Percentiles rank a stretch among this genome's conserved stretches.
phyloP scores from a whole-genome alignment of 2,888 invertebrate species.

The Dicranocentrus wangi region DNA sequence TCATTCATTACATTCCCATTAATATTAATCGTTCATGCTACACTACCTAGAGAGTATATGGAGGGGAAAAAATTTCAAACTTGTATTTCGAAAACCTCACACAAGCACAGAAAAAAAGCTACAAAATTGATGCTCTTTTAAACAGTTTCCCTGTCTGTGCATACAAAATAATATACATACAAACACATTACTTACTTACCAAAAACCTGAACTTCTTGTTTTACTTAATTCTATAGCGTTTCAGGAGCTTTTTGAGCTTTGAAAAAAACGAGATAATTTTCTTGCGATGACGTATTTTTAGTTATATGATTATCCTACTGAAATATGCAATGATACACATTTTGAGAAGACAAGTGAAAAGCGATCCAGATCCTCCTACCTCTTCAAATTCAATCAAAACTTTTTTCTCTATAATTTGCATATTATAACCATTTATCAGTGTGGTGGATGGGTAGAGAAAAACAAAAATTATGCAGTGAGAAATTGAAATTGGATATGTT shows the following conservation, averaged over 20 bases:
- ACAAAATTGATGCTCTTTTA: not conserved
- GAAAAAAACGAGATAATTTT: not conserved
- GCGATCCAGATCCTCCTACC: slow-evolving; percentile 38
- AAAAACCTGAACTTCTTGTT: slow-evolving; percentile 43
- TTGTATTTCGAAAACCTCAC: not conserved
- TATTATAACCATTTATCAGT: too few relatives aligned
- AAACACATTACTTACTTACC: too few relatives aligned
- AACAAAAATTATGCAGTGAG: slow-evolving; percentile 12
- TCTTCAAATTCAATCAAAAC: slow-evolving; percentile 10
- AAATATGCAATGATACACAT: not conserved
- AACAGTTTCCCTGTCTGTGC: not conserved
- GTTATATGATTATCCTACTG: not conserved
- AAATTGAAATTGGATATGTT: not conserved
- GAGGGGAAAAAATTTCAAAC: too few relatives aligned
- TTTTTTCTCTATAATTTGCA: not conserved
- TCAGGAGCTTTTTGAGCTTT: not conserved
- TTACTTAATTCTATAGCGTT: slow-evolving; percentile 20
- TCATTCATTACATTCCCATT: too few relatives aligned
- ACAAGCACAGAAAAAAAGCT: not conserved
- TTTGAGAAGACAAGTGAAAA: slow-evolving; percentile 34
- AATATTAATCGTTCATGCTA: too few relatives aligned
- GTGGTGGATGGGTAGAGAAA: too few relatives aligned
- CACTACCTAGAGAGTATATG: too few relatives aligned
- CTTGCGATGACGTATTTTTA: slow-evolving; percentile 39
- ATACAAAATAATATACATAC: not conserved